Base-by-base conservation (phyloP, 1,140 invertebrate genomes). In the Zaprionus camerounensis region DNA sequence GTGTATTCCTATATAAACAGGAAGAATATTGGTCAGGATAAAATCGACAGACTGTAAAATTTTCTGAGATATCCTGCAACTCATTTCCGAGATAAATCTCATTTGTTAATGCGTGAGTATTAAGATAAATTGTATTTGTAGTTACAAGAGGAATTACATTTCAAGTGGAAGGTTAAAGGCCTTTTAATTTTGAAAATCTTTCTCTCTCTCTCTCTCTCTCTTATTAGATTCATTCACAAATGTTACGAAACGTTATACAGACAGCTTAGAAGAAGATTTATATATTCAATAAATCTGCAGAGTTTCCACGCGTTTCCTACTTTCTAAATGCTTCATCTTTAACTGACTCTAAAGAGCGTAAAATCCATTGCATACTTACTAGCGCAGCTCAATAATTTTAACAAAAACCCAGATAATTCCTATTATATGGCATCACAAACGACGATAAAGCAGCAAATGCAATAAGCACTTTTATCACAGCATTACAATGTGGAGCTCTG, bases 381-480 rank as follows among this genome's bases (percentile, higher is more conserved):
- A 41, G 55, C 49, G 22, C 15, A 20, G 5, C 31, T 26, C 15
- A 53, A 51, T 24, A 34, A 51, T 22, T 49, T 22, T 4, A 51
- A 17, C 13, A 28, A 20, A 63, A 49, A 7, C 15, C 22, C 34
- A 59, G 41, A 24, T 51, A 65, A 55, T 36, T 1, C 12, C 13
- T 17, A 15, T 22, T 61, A 41, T 24, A 46, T 41, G 41, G 41
- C n/a, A 46, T 46, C 41, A 28, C 13, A 55, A 24, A 65, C 20
- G 15, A 28, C 44, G n/a, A 26, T 59, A 24, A 58, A 69, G 49
- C 58, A 2, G 4, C 31, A 7, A 44, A 31, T 24, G 5, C 57
- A 46, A 49, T 46, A 58, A 49, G 41, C 13, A 68, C 59, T 51
- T 59, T 59, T 67, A 67, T 58, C 26, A 28, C 22, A 55, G 44